Evolutionary conservation across 2,888 invertebrate genomes (phyloP).

Genomic region (Bellardia bayeri): DNA sequence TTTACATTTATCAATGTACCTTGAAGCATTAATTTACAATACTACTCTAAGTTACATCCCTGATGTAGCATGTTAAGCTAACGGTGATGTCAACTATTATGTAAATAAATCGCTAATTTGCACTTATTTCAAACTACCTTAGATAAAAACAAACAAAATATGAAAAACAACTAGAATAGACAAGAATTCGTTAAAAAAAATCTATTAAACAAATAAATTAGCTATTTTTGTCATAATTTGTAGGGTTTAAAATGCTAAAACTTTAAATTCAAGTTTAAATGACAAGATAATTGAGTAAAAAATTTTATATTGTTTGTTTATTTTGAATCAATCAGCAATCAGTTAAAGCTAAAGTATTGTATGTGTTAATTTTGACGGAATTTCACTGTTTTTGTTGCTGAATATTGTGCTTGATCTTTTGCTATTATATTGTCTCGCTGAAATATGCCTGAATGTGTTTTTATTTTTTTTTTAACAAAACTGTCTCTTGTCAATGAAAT

Average conservation of each 20-base stretch:
- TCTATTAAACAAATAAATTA: neutral
- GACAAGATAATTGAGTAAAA: constrained; percentile 43
- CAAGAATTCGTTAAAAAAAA: too few relatives aligned
- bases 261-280: constrained; percentile 46
- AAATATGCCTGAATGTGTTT: neutral
- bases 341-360: too few relatives aligned
- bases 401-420: neutral
- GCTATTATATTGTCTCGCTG: constrained; percentile 1
- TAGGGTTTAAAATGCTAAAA: neutral
- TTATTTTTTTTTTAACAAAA: neutral
- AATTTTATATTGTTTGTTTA: neutral
- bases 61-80: neutral
- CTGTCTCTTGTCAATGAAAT: constrained; percentile 16
- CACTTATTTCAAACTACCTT: too few relatives aligned
- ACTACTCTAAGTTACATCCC: neutral
- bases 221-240: neutral
- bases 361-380: too few relatives aligned
- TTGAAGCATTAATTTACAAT: neutral
- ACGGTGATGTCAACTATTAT: too few relatives aligned
- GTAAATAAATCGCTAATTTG: too few relatives aligned
- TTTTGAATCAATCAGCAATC: neutral
- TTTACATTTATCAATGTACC: too few relatives aligned
- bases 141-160: neutral
- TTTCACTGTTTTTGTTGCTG: neutral
- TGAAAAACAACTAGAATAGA: neutral